Conservation (phyloP, 1,140 invertebrate genomes). For the Drosophila busckii region DNA sequence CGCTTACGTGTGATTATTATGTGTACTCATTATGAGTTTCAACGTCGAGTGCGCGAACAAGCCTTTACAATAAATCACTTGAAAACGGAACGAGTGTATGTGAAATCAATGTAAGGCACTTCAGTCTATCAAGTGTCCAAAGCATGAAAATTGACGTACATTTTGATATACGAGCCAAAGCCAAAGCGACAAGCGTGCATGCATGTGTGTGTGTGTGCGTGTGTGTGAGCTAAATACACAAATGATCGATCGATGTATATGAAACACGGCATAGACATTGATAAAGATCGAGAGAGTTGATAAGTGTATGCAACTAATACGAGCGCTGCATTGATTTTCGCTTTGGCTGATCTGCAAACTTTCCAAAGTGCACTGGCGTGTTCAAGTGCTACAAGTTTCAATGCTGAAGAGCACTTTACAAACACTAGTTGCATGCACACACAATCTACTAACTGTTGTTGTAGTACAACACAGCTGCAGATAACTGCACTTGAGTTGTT, state of each 20-base stretch:
- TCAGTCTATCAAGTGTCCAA: slow-evolving; percentile 74
- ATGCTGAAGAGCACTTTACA: slow-evolving; percentile 43
- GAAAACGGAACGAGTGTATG: slow-evolving; percentile 57
- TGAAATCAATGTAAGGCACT: slow-evolving; percentile 76
- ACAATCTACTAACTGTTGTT: slow-evolving; percentile 32
- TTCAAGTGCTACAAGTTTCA: slow-evolving; percentile 43
- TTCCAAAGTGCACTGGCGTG: slow-evolving; percentile 65
- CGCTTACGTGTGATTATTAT: slow-evolving; percentile 27
- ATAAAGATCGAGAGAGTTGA: slow-evolving; percentile 32
- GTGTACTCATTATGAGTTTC: slow-evolving; percentile 64
- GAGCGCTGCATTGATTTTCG: not conserved
- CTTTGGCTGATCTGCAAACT: slow-evolving; percentile 29
- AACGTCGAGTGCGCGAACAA: slow-evolving; percentile 64
- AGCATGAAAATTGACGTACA: slow-evolving; percentile 76
- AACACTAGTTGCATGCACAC: slow-evolving; percentile 33
- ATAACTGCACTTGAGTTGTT: too few species aligned
- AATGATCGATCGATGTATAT: slow-evolving; percentile 44
- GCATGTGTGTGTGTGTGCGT: slow-evolving; percentile 4
- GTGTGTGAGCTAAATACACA: slow-evolving; percentile 14
- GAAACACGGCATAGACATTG: slow-evolving; percentile 38
- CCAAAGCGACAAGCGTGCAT: slow-evolving; percentile 1
- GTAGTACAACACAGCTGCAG: slow-evolving; percentile 18
- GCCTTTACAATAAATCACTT: slow-evolving; percentile 77
- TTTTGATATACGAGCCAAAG: slow-evolving; percentile 65
- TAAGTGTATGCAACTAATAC: too few species aligned